Evolutionary conservation across 2,797 vertebrate species (phyloP), one percentile per base, ranked within the genome.

Genomic region (Phyllotis vaccarum): DNA sequence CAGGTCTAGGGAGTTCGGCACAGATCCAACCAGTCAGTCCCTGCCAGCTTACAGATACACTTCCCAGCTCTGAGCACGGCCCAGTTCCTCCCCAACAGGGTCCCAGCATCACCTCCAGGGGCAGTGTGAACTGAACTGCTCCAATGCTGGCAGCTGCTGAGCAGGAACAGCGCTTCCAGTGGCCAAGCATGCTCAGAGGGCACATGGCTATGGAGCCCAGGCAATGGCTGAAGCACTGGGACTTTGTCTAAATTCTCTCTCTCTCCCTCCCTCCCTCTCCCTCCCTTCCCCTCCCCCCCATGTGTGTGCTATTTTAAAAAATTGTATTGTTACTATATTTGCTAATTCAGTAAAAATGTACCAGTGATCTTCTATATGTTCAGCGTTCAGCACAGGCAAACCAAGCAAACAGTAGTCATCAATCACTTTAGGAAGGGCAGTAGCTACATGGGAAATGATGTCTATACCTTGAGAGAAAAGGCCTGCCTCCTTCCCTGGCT

Each of bases 141-240:
- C n/a, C 11, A 9, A 43, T 0, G 24, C 34, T 19, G 1, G 24
- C n/a, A 40, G 11, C 4, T 0, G 0, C n/a, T 4, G 1, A 13
- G 43, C 8, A 8, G 56, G 43, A 1, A 64, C 27, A 64, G 19
- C 49, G 78, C 29, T 11, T n/a, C 22, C 17, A 11, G 83, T 2
- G 56, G 37, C 29, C 68, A 89, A 19, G 29, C 62, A 21, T 19
- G 1, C 27, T n/a, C 13, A n/a, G 56, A 43, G 2, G 24, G 22
- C 27, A 56, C 70, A n/a, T 22, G 3, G 19, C 87, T 40, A 49
- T 29, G 2, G 5, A 46, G 14, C 21, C 58, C 52, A 29, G 17
- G 21, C 6, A 1, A 64, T 27, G 37, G 29, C 62, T 13, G 2
- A 76, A 75, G 58, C 72, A 58, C 17, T n/a, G 52, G 74, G 0